Base-by-base conservation (phyloP, 1,140 invertebrate genomes). In the Philotrypesis tridentata region DNA sequence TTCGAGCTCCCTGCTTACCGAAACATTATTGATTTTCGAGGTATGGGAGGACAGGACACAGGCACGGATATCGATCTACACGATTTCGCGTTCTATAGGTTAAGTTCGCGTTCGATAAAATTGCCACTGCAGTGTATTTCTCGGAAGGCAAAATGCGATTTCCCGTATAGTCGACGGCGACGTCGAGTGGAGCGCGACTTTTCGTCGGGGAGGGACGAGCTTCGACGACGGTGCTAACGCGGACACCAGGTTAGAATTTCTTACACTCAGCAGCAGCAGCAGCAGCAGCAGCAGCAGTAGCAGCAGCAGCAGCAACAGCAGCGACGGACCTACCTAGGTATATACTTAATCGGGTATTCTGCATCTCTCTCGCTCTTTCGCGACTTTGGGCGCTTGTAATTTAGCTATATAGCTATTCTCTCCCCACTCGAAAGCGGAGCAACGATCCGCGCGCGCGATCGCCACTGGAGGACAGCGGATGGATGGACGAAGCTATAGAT, bases 161-260 rank as follows among this genome's bases (percentile, higher is more conserved):
- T 67, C 37, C 14, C 17, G 25, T 17, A 23, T 67, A 67, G 8
- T 29, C 60, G 29, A 65, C 31, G 31, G 27, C 33, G 23, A 27
- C 74, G 25, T 21, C 2, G 9, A 67, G 29, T 63, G 43, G 21
- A 7, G 6, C 48, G 48, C 48, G 48, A n/a, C 21, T 55, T 55
- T 55, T 55, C 17, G 4, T 17, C 7, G 48, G 21, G 21, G n/a
- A 0, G 17, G 14, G 17, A 55, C 5, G 48, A 55, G 48, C 48
- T 55, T 55, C 6, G 48, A n/a, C n/a, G n/a, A n/a, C n/a, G n/a
- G 48, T 37, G 4, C 48, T 6, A 55, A 55, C 48, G n/a, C 61
- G 21, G 33, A 78, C 21, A 25, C 37, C 76, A 78, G 76, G 76
- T 78, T 77, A 77, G 75, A 77, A 77, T 68, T 55, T 17, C 21